Conservation (phyloP, 2,797 vertebrate genomes). For the Propithecus deckenii region DNA sequence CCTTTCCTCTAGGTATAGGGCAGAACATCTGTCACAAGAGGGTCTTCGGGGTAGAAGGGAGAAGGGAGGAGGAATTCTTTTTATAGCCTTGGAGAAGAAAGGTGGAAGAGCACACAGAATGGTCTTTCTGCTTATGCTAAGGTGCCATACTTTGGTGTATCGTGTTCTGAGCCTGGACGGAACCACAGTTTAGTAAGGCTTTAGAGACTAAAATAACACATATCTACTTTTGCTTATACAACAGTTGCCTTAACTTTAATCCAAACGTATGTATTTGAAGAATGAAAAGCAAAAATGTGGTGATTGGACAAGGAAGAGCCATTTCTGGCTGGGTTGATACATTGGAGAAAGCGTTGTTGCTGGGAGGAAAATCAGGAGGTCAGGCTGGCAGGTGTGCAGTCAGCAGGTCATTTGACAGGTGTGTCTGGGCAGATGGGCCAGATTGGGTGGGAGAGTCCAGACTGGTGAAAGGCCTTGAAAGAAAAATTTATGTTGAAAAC, state of each 20-base stretch:
- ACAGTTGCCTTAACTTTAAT: background rate
- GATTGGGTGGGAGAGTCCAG: background rate
- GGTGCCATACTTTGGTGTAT: background rate
- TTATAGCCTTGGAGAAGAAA: background rate
- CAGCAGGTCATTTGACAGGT: background rate
- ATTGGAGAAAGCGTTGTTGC: background rate
- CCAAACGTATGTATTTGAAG: background rate
- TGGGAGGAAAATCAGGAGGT: background rate
- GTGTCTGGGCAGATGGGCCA: background rate
- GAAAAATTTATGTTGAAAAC: background rate
- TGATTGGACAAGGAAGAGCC: background rate
- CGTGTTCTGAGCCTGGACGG: fast-evolving
- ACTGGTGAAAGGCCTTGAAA: background rate
- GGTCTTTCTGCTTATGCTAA: background rate
- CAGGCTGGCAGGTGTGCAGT: background rate
- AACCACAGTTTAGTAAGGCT: background rate
- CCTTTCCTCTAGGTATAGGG: too few species aligned
- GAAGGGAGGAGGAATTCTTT: background rate
- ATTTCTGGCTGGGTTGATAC: background rate
- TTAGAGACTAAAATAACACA: background rate
- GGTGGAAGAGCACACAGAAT: background rate
- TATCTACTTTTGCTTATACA: background rate
- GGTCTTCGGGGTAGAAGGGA: background rate
- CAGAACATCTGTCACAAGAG: background rate
- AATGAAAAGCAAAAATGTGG: background rate